Base-by-base conservation (phyloP, 2,888 invertebrate species). In the Malacosoma neustria region DNA sequence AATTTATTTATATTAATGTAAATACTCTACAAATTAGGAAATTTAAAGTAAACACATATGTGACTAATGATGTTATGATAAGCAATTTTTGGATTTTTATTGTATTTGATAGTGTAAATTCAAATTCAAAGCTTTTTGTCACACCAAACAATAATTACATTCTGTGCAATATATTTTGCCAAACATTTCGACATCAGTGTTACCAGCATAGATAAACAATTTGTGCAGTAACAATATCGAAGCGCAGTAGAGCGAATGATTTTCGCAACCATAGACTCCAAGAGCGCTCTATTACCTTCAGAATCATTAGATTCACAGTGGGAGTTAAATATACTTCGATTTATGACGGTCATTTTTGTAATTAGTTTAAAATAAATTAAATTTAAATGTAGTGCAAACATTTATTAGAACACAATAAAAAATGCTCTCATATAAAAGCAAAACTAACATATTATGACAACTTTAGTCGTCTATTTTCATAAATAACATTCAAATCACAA, bases 221-320 rank as follows among this genome's bases (percentile, higher is more conserved):
- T 61, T 57, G 57, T 55, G 56, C 58, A 50, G 57, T 53, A 50
- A 62, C 68, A 72, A 69, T 64, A 66, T 64, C 57, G 62, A 70
- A 71, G 71, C 61, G 66, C 72, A 75, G 61, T 65, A 69, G 71
- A 72, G 72, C 75, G 72, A 42, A 50, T 55, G 51, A 51, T 68
- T 77, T 73, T 73, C 72, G 74, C 68, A 79, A 79, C 57, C 45
- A 41, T n/a, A 55, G 51, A 45, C 52, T 56, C 57, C 57, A 54
- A 60, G 51, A 63, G 45, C 52, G 55, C 50, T 54, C 39, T 36
- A 39, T 44, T 48, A 45, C 39, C 41, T 37, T 43, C 38, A 22
- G 22, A 4, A 22, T 22, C 22, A 22, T 22, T 22, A 22, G 22
- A 22, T 22, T 9, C 22, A 22, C 22, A 22, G 2, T 3, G 22